Conservation (phyloP, 2,888 invertebrate genomes). For the Marronus borbonicus region DNA sequence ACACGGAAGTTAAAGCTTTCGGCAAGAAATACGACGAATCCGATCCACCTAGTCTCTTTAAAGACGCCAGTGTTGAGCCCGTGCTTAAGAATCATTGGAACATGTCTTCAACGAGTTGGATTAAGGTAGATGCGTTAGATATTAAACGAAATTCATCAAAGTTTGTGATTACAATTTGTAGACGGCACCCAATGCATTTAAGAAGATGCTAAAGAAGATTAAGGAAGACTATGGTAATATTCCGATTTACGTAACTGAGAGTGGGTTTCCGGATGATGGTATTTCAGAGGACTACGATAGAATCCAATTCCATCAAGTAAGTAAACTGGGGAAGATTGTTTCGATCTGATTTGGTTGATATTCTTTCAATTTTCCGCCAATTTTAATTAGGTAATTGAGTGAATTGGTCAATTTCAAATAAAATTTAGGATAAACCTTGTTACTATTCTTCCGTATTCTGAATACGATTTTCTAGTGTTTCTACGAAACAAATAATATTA, state of each 20-base stretch:
- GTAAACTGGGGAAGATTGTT: not conserved
- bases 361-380: not conserved
- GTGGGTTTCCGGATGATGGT: conserved; percentile 50
- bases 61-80: conserved; percentile 15
- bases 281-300: conserved; percentile 50
- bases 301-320: conserved; percentile 49
- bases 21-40: conserved; percentile 6
- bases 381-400: not conserved
- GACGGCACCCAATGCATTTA: conserved; percentile 41
- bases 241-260: conserved; percentile 50
- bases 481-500: no score
- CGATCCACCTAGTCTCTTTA: conserved; percentile 30
- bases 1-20: conserved; percentile 42
- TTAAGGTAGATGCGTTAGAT: conserved; percentile 30
- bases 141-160: not conserved
- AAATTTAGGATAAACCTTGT: no score
- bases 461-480: no score
- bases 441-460: no score
- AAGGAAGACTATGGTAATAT: conserved; percentile 39
- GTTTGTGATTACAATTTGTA: conserved; percentile 39
- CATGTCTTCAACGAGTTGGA: conserved; percentile 26
- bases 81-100: conserved; percentile 37
- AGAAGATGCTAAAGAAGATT: conserved; percentile 45
- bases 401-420: no score
- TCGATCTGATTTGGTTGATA: not conserved